These are phyloP conservation scores for Planiliza haematocheilus DNA, from an alignment of 2,113 vertebrate genomes.

Conservation along the genomic window DNA sequence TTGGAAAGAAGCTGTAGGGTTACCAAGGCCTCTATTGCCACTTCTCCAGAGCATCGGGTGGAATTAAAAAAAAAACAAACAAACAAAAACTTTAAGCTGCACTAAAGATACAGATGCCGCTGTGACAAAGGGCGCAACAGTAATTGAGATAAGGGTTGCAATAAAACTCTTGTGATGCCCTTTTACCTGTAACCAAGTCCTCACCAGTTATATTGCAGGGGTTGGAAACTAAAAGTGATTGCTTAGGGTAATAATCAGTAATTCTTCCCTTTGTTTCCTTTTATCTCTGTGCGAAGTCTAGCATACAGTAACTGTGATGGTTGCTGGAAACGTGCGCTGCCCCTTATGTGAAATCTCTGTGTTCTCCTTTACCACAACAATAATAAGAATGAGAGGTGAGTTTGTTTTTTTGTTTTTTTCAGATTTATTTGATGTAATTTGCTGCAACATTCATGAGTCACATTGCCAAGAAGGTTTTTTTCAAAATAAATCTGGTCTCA, in stretches of 20 bases:
- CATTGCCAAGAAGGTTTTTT: conserved; percentile 4
- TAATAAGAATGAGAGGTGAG: conserved; percentile 30
- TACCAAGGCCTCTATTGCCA: background rate
- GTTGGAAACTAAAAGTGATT: background rate
- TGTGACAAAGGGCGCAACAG: background rate
- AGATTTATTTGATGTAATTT: conserved; percentile 31
- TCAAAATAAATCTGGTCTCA: conserved; percentile 76
- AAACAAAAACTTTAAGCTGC: too few species aligned
- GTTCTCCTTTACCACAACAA: background rate
- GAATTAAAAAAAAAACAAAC: too few species aligned
- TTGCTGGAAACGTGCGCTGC: too few species aligned
- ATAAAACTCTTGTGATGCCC: too few species aligned
- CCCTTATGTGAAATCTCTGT: too few species aligned
- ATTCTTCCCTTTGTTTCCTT: background rate
- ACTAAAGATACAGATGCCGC: background rate
- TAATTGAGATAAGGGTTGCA: background rate
- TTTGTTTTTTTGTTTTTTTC: conserved; percentile 65
- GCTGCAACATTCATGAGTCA: conserved; percentile 21
- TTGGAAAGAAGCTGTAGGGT: background rate
- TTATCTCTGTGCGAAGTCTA: too few species aligned
- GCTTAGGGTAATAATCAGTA: conserved; percentile 2
- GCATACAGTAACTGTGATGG: too few species aligned
- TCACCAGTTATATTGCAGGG: too few species aligned
- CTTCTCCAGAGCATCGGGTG: too few species aligned
- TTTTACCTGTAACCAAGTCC: too few species aligned